These are phyloP conservation scores for Lethenteron reissneri DNA, from an alignment of 2,113 vertebrate genomes.

Conservation along the genomic window DNA sequence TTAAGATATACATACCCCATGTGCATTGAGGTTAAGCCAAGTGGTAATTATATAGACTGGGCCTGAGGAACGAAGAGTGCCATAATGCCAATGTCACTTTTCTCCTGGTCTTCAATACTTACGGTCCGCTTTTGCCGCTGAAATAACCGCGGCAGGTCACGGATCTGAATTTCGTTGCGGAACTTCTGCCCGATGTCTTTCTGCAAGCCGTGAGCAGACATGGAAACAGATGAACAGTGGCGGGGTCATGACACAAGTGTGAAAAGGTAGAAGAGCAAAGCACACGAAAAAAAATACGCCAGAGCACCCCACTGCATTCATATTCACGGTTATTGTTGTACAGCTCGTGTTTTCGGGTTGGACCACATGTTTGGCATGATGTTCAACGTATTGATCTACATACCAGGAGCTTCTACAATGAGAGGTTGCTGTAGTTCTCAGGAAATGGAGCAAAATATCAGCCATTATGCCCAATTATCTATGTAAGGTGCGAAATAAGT, in stretches of 20 bases:
- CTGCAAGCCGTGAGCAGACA: slow-evolving; percentile 25
- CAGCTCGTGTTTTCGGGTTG: not conserved
- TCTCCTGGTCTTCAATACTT: too few relatives aligned
- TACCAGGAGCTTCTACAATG: too few relatives aligned
- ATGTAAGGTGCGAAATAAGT: not conserved
- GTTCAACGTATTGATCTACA: not conserved
- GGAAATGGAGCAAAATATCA: too few relatives aligned
- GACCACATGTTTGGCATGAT: not conserved
- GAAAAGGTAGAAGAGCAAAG: too few relatives aligned
- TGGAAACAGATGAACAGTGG: not conserved
- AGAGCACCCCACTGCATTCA: not conserved
- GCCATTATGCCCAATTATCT: not conserved
- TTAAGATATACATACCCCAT: too few relatives aligned
- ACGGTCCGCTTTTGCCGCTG: slow-evolving; percentile 40
- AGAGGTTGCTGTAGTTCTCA: too few relatives aligned
- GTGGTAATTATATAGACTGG: too few relatives aligned
- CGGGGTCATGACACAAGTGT: too few relatives aligned
- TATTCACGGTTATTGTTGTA: not conserved
- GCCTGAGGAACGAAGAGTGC: too few relatives aligned
- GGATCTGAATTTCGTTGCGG: slow-evolving; percentile 91
- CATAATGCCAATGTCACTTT: too few relatives aligned
- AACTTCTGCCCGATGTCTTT: slow-evolving; percentile 88
- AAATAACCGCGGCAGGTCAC: slow-evolving; percentile 82
- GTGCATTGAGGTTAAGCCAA: too few relatives aligned
- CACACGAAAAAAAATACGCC: not conserved